Evolutionary conservation across 2,888 invertebrate species (phyloP).

Genomic region (Torymus aiolomorphi): DNA sequence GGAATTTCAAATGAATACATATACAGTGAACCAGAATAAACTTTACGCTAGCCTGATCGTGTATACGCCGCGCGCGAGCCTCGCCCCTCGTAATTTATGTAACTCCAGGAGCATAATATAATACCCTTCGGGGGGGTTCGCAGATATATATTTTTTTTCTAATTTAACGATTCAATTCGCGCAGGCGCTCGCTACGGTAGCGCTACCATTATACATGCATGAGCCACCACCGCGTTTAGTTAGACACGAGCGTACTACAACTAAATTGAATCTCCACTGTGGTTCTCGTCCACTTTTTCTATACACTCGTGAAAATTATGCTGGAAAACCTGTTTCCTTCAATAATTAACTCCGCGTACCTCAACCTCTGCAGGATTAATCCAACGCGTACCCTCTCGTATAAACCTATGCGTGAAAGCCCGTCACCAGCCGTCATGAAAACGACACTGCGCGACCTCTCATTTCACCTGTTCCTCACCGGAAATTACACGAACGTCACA

Average conservation of each 20-base stretch:
- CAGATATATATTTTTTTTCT: slow-evolving; percentile 21
- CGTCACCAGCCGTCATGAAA: no score
- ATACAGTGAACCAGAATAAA: slow-evolving; percentile 35
- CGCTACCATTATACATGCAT: slow-evolving; percentile 6
- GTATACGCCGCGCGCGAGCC: background rate
- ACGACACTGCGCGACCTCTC: no score
- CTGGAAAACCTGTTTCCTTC: no score
- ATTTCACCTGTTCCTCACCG: no score
- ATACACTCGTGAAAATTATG: no score
- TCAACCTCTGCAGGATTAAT: no score
- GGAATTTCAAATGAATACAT: slow-evolving; percentile 26
- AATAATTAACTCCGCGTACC: no score
- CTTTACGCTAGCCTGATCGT: slow-evolving; percentile 37
- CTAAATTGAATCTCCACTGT: background rate
- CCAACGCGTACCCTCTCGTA: no score
- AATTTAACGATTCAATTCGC: slow-evolving; percentile 32
- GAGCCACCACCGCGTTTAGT: background rate
- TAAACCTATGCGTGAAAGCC: no score
- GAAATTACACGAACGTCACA: no score
- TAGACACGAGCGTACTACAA: background rate
- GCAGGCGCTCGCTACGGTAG: background rate
- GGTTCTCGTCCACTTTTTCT: no score
- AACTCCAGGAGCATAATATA: background rate
- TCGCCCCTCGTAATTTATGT: slow-evolving; percentile 24
- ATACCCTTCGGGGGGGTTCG: background rate